Percentiles rank a stretch among this genome's conserved stretches.
These are phyloP conservation scores for Ceratotherium simum DNA, from an alignment of 2,113 vertebrate genomes.

Conservation along the genomic window DNA sequence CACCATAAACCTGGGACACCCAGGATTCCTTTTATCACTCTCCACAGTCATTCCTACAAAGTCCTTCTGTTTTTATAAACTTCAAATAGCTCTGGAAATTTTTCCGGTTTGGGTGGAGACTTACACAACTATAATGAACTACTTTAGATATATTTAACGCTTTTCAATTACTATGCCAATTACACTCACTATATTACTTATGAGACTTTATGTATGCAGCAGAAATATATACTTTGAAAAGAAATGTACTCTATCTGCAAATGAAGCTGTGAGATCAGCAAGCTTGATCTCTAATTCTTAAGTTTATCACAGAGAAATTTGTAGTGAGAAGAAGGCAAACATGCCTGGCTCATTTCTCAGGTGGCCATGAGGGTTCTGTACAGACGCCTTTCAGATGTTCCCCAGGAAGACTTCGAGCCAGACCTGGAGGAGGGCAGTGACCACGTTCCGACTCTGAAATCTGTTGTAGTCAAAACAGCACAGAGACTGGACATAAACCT, in stretches of 20 bases:
- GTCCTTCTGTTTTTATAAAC: background rate
- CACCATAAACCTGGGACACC: background rate
- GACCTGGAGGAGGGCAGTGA: background rate
- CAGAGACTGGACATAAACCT: background rate
- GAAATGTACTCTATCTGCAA: background rate
- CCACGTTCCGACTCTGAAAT: background rate
- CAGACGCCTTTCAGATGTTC: background rate
- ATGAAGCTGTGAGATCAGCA: background rate
- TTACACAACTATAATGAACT: background rate
- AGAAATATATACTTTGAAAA: constrained; percentile 29
- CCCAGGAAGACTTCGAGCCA: background rate
- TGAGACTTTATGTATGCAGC: background rate
- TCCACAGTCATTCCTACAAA: background rate
- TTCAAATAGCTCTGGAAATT: background rate
- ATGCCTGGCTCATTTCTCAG: background rate
- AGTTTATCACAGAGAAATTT: background rate
- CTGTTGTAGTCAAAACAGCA: background rate
- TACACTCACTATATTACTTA: background rate
- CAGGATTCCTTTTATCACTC: background rate
- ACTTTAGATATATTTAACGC: background rate
- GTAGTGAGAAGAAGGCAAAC: background rate
- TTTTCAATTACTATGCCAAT: constrained; percentile 20
- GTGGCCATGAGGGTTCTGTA: background rate
- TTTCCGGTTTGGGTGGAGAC: background rate
- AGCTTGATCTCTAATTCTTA: background rate